Base-by-base conservation (phyloP, 2,888 invertebrate species). In the Metallyticus violacea region DNA sequence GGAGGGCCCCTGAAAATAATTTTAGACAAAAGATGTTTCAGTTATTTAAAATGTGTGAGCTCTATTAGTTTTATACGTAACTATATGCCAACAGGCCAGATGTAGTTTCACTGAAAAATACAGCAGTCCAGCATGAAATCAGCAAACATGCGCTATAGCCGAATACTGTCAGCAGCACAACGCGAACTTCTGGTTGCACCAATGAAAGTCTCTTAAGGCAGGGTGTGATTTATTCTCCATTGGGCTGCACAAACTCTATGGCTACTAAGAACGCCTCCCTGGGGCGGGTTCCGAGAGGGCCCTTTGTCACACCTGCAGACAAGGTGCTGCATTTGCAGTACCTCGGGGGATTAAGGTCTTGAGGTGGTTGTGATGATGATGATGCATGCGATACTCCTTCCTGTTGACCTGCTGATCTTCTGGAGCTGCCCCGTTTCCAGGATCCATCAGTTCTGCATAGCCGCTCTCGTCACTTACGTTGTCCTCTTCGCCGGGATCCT, bases 391-490 rank as follows among this genome's bases (percentile, higher is more conserved):
- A 27, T 40, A 76, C 22, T 82, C 62, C 62, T 82, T 62, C n/a
- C 9, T 83, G n/a, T 7, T 25, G 15, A 27, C n/a, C 4, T 77
- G 77, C 0, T 28, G 27, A 15, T 28, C 29, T n/a, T 83, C 77
- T 2, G 77, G 77, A 7, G 9, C 15, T 77, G 76, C 25, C n/a
- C 77, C 77, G 25, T 77, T 28, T 28, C 83, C 83, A n/a, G 26
- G 79, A 28, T 87, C 87, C 85, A 76, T 87, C 87, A 94, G 93
- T 91, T 98, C 98, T 30, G 97, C 97, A 92, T 97, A 98, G 4
- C 98, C 98, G 86, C 97, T 97, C 91, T 98, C 98, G 90, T 98
- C 97, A 91, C 97, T 97, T 89, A 96, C 95, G 90, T 96, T 96
- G 87, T 92, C 91, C 85, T 94, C 95, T 26, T 83, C 79, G 30